Percentiles rank a stretch among this genome's conserved stretches.
phyloP scores from a whole-genome alignment of 2,797 vertebrate species.

The Pelobates cultripes region DNA sequence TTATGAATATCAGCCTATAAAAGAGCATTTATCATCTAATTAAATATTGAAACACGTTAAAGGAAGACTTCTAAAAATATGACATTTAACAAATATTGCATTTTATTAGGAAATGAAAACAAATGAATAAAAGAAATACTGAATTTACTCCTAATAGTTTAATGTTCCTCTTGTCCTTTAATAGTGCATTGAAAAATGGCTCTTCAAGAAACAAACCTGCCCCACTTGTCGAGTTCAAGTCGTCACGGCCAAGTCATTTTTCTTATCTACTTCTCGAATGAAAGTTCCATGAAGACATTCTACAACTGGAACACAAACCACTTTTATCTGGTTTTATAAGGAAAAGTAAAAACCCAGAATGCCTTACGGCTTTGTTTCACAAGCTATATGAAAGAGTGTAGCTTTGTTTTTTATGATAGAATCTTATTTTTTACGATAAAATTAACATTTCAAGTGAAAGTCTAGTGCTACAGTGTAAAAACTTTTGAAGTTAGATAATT shows the following conservation, averaged over 20 bases:
- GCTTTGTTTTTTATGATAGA: slow-evolving; percentile 13
- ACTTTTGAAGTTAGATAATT: not conserved
- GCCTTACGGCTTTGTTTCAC: not conserved
- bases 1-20: too few relatives aligned
- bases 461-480: not conserved
- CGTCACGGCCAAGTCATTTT: slow-evolving; percentile 60
- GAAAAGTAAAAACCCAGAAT: slow-evolving; percentile 17
- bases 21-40: too few relatives aligned
- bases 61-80: too few relatives aligned
- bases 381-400: not conserved
- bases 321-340: slow-evolving; percentile 20
- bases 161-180: not conserved
- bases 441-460: not conserved
- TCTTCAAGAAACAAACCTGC: slow-evolving; percentile 67
- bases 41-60: too few relatives aligned
- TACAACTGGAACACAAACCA: not conserved
- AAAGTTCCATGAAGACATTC: slow-evolving; percentile 44
- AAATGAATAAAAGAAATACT: too few relatives aligned
- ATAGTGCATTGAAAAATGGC: slow-evolving; percentile 69
- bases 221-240: slow-evolving; percentile 60
- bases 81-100: too few relatives aligned
- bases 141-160: too few relatives aligned
- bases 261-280: slow-evolving; percentile 63
- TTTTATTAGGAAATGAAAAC: too few relatives aligned
- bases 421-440: not conserved